Evolutionary conservation across 2,797 vertebrate genomes (phyloP), one percentile per base, ranked within the genome.

Genomic region (Diplodus sargus): DNA sequence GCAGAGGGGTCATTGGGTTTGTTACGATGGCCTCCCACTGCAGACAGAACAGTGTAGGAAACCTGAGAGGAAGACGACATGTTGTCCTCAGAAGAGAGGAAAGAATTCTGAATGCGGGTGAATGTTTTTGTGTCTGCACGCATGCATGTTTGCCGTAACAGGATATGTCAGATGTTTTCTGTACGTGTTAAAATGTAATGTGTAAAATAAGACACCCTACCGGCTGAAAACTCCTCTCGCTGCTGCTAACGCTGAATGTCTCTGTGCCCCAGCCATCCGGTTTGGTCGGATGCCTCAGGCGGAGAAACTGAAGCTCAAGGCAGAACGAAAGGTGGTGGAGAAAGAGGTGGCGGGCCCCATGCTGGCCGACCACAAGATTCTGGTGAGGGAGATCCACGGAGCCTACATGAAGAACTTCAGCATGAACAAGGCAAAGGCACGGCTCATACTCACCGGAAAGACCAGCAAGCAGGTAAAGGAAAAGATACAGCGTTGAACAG

Each of bases 401-500:
- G 97, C 98, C 76, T 99, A 99, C 94, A 89, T 97, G 94, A 98
- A 96, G 94, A 97, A 96, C 92, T 99, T 99, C 91, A 96, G 93
- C 87, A 98, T 99, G 97, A 99, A 96, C 95, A 99, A 99, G 89
- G 95, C 96, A 42, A 98, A 98, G 92, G 97, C 98, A 23, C 94
- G 97, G 20, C 94, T 96, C 82, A 97, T 98, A 82, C 97, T 99
- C 42, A 97, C 96, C 0, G 98, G 98, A 51, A 99, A 97, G 90
- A 95, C 95, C 75, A 96, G 83, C 92, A 95, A 95, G 84, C 95
- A 96, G 79, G 98, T 99, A 95, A 83, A 67, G 2, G 45, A 3
- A 1, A 3, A 20, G 43, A 57, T 2, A 7, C 52, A 67, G 10
- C n/a, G 0, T 4, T 9, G 2, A 1, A 3, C 4, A 23, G 13